A percentile compares a stretch with the other conserved stretches of the same genome.
These are phyloP conservation scores for Anastrepha ludens DNA, from an alignment of 1,140 invertebrate genomes.

Conservation along the genomic window DNA sequence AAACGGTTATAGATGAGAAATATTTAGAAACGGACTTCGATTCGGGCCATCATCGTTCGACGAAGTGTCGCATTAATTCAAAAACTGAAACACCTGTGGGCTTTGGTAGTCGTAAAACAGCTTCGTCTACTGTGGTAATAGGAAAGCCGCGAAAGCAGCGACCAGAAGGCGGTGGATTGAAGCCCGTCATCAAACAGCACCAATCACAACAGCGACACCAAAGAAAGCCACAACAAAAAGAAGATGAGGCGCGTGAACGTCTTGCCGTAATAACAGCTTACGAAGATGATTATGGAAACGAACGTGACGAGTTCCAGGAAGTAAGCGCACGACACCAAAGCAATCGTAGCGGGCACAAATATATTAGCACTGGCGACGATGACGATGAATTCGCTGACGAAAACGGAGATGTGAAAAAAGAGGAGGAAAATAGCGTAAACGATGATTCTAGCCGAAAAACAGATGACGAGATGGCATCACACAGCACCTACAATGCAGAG, in stretches of 20 bases:
- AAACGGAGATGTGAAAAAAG: conserved; percentile 57
- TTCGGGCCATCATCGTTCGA: conserved; percentile 30
- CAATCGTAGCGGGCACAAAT: neutral
- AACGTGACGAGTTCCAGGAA: conserved; percentile 59
- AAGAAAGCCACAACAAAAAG: conserved; percentile 77
- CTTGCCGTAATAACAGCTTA: conserved; percentile 58
- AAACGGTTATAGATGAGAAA: too few species aligned
- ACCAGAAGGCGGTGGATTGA: conserved; percentile 24
- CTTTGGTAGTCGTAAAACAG: conserved; percentile 36
- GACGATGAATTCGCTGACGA: conserved; percentile 56
- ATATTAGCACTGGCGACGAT: neutral
- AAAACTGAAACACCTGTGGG: neutral
- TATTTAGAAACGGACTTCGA: conserved; percentile 29
- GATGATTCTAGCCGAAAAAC: conserved; percentile 53
- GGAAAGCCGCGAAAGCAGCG: conserved; percentile 20
- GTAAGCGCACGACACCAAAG: neutral
- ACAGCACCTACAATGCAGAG: conserved; percentile 58
- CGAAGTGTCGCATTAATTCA: neutral
- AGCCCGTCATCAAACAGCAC: neutral
- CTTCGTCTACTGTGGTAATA: neutral
- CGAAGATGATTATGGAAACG: conserved; percentile 53
- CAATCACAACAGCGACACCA: conserved; percentile 76
- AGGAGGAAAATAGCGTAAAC: conserved; percentile 57
- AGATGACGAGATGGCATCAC: conserved; percentile 56
- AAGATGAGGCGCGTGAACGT: conserved; percentile 66